phyloP scores from a whole-genome alignment of 2,888 invertebrate species.

The Sarcophaga caerulescens region DNA sequence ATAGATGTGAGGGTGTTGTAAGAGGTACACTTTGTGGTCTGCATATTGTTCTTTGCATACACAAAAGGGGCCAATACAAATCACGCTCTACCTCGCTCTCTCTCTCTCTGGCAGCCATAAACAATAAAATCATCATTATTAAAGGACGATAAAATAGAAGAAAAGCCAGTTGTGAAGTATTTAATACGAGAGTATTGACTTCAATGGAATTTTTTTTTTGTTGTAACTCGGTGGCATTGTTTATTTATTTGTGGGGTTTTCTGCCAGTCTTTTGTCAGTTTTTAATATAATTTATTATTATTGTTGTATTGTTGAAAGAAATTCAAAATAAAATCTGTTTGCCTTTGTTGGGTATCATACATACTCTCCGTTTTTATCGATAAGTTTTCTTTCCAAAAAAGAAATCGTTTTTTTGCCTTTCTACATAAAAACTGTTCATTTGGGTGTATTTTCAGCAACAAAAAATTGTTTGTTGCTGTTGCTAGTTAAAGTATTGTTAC shows the following conservation, averaged over 20 bases:
- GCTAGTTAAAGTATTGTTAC: constrained; percentile 25
- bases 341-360: neutral
- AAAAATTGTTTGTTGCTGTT: neutral
- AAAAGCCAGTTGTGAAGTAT: neutral
- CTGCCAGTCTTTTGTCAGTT: constrained; percentile 29
- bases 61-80: neutral
- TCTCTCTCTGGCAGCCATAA: neutral
- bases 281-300: constrained; percentile 41
- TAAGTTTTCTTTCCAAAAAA: neutral
- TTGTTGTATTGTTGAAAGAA: neutral
- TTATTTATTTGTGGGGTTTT: constrained; percentile 23
- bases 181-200: no score
- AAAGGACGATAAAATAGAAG: neutral
- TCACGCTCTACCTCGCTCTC: neutral
- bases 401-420: no score
- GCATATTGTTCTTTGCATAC: neutral
- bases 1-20: neutral
- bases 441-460: neutral
- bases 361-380: neutral
- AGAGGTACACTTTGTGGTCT: constrained; percentile 29
- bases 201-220: neutral
- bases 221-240: neutral
- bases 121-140: neutral
- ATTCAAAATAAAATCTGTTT: neutral
- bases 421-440: no score